Conservation (phyloP, 2,888 invertebrate species). For the Cetonia aurata region DNA sequence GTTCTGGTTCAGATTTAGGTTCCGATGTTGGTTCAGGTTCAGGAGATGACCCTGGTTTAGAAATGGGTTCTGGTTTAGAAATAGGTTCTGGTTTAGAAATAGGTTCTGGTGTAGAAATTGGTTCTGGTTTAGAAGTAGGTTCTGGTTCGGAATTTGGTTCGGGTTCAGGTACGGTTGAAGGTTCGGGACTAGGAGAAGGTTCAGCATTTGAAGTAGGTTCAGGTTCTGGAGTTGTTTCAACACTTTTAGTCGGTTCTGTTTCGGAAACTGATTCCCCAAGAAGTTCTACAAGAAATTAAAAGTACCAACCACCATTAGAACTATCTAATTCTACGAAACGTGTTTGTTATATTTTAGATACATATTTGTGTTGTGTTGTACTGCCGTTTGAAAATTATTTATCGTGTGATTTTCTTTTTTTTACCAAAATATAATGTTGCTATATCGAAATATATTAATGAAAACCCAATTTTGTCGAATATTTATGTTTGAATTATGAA, state of each 20-base stretch:
- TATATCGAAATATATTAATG: no score
- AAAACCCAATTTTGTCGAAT: no score
- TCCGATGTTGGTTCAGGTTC: conserved; percentile 62
- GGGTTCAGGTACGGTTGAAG: no score
- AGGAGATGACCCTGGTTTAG: conserved; percentile 60
- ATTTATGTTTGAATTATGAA: no score
- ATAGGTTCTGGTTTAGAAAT: conserved; percentile 63
- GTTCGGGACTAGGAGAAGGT: conserved; percentile 61
- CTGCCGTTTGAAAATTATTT: no score
- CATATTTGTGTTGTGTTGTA: no score
- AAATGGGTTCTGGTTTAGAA: conserved; percentile 61
- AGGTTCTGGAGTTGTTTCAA: conserved; percentile 36
- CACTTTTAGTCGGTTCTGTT: conserved; percentile 16
- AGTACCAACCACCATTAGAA: conserved; percentile 59
- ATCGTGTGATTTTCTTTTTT: no score
- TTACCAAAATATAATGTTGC: no score
- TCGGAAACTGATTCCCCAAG: conserved; percentile 19
- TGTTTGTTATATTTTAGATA: not conserved
- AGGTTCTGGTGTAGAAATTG: no score
- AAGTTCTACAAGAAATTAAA: conserved; percentile 57
- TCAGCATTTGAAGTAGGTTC: conserved; percentile 54
- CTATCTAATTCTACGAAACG: conserved; percentile 46
- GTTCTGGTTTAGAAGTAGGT: conserved; percentile 62
- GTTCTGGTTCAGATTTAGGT: conserved; percentile 63
- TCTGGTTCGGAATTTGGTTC: no score